Evolutionary conservation across 2,797 vertebrate species (phyloP).

Genomic region (Rhinichthys osculus): DNA sequence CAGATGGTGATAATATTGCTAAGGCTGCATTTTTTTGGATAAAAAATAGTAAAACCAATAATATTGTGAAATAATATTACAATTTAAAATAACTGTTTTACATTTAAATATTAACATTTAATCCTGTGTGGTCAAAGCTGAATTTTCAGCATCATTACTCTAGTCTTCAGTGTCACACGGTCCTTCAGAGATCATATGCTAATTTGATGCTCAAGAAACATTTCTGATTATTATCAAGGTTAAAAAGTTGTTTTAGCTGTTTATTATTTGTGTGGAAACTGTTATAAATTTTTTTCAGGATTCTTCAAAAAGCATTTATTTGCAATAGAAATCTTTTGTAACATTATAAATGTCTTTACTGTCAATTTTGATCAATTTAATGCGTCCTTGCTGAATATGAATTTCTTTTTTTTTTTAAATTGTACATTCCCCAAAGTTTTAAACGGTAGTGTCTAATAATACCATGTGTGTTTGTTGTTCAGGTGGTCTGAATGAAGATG

Average conservation of each 20-base stretch:
- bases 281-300: no score
- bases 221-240: background rate
- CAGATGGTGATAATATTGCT: background rate
- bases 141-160: background rate
- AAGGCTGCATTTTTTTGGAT: background rate
- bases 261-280: background rate
- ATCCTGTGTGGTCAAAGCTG: background rate
- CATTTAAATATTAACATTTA: background rate
- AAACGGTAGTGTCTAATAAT: background rate
- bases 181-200: background rate
- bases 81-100: background rate
- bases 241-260: background rate
- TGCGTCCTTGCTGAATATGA: background rate
- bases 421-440: no score
- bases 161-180: background rate
- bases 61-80: background rate
- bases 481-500: slow-evolving; percentile 81
- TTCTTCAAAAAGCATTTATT: background rate
- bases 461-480: slow-evolving; percentile 12
- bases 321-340: background rate
- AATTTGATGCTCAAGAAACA: background rate
- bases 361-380: background rate
- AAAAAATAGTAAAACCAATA: background rate
- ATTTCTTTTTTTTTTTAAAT: fast-evolving
- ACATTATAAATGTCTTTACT: background rate